These are phyloP conservation scores for fruit fly (Drosophila melanogaster) DNA, from an alignment of 1,140 invertebrate species.

Conservation along the genomic window DNA sequence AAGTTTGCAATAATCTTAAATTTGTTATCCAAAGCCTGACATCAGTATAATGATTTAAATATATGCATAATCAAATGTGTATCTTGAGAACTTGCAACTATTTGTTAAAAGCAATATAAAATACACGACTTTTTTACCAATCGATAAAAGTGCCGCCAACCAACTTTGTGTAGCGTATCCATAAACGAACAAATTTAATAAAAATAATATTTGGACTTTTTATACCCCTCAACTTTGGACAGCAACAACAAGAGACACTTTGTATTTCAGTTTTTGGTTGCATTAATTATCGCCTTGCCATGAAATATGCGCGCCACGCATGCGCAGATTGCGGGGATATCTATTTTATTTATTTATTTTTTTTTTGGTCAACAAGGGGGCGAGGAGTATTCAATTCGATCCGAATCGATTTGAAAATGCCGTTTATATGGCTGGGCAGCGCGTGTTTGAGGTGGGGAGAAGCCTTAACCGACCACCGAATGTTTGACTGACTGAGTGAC, in stretches of 20 bases:
- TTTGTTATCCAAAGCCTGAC: too few species aligned
- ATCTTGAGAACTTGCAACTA: background rate
- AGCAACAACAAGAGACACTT: slow-evolving; percentile 62
- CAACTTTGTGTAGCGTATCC: slow-evolving; percentile 45
- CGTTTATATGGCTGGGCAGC: slow-evolving; percentile 50
- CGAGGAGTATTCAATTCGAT: slow-evolving; percentile 1
- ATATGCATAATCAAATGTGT: too few species aligned
- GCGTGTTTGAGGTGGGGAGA: slow-evolving; percentile 39
- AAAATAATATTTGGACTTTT: slow-evolving; percentile 55
- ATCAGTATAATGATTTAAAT: too few species aligned
- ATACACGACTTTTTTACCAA: too few species aligned
- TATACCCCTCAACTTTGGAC: slow-evolving; percentile 37
- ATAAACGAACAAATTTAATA: slow-evolving; percentile 75
- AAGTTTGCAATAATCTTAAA: too few species aligned
- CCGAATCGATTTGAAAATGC: slow-evolving; percentile 6
- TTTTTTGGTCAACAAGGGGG: slow-evolving; percentile 16
- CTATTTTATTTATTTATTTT: slow-evolving; percentile 9
- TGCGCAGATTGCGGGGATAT: slow-evolving; percentile 57
- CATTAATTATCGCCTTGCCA: slow-evolving; percentile 83
- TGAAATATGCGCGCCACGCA: slow-evolving; percentile 81
- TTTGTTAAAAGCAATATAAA: background rate
- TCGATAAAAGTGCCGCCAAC: slow-evolving; percentile 16
- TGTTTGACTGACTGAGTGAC: slow-evolving; percentile 62
- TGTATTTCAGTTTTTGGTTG: slow-evolving; percentile 78
- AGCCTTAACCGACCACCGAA: slow-evolving; percentile 37